Base-by-base conservation (phyloP, 2,113 vertebrate genomes). In the Takifugu flavidus region DNA sequence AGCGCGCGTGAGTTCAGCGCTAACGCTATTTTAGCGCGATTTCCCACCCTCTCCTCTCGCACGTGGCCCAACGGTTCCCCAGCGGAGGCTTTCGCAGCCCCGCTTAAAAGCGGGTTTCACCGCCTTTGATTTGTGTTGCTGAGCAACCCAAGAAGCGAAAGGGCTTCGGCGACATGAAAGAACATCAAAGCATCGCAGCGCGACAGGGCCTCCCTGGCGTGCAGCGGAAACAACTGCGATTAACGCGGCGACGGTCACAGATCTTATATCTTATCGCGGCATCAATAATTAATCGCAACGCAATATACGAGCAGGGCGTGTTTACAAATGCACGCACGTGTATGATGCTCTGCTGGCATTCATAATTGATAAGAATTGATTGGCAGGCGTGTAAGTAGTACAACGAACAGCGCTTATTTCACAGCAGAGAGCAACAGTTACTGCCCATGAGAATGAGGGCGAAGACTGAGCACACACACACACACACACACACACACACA, bases 201-300 rank as follows among this genome's bases (percentile, higher is more conserved):
- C 7, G 34, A 39, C 31, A 34, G 31, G 5, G 5, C 28, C 3
- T 29, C 4, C 7, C 5, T 31, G 29, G 29, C 29, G 29, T 3
- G 29, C 29, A 20, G 20, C 20, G 20, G 11, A 39, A 39, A 39
- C 5, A 47, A 26, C 4, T 31, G 42, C 70, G 65, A 68, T 62
- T 56, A 26, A 69, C 46, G 46, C 6, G 6, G 10, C 34, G 2
- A 39, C 4, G 26, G 13, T 7, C 43, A 45, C 46, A 34, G 42
- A 57, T 12, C 54, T 20, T 20, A 20, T 20, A 20, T 20, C 20
- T 20, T 62, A 69, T 79, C 26, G 39, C 56, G 45, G 28, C 44
- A 79, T 88, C 8, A 4, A 84, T 87, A 76, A 82, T 83, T 80
- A 56, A 81, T 75, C 47, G 10, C 67, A 62, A 75, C 74, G 67